A percentile compares a stretch with the other conserved stretches of the same genome.
Evolutionary conservation across 2,113 vertebrate genomes (phyloP).

Genomic region (Tretioscincus oriximinensis): DNA sequence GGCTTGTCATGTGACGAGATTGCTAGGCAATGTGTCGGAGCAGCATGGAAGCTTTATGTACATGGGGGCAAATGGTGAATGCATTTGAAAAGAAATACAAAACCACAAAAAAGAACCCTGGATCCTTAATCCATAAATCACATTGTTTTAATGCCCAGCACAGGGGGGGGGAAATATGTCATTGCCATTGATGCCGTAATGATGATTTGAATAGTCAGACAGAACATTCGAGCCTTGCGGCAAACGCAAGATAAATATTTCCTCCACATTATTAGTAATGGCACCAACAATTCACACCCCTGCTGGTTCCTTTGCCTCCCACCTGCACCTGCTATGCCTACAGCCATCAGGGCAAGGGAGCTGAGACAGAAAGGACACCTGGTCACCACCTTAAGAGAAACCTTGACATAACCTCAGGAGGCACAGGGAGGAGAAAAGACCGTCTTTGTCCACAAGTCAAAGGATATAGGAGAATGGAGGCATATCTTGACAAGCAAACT

Average conservation of each 20-base stretch:
- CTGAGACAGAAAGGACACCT: constrained; percentile 21
- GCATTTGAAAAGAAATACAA: no score
- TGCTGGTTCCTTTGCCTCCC: not conserved
- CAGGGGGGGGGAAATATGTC: not conserved
- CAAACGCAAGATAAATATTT: not conserved
- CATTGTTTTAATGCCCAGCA: not conserved
- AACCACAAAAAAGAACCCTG: not conserved
- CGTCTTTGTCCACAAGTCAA: constrained; percentile 11
- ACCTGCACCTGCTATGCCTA: constrained; percentile 14
- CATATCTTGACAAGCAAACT: constrained; percentile 1
- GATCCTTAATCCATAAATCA: constrained; percentile 6
- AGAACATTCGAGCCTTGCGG: not conserved
- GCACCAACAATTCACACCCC: constrained; percentile 3
- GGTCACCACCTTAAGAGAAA: constrained; percentile 19
- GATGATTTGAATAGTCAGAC: not conserved
- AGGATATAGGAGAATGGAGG: not conserved
- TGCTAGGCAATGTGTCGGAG: no score
- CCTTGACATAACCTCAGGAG: constrained; percentile 10
- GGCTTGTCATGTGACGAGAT: no score
- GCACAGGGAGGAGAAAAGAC: not conserved
- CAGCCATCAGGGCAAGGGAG: not conserved
- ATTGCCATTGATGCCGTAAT: not conserved
- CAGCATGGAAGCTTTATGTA: constrained; percentile 2
- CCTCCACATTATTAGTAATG: not conserved
- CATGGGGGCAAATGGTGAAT: no score